These are phyloP conservation scores for Pygoscelis antarcticus DNA, from an alignment of 2,113 vertebrate genomes.

Conservation along the genomic window DNA sequence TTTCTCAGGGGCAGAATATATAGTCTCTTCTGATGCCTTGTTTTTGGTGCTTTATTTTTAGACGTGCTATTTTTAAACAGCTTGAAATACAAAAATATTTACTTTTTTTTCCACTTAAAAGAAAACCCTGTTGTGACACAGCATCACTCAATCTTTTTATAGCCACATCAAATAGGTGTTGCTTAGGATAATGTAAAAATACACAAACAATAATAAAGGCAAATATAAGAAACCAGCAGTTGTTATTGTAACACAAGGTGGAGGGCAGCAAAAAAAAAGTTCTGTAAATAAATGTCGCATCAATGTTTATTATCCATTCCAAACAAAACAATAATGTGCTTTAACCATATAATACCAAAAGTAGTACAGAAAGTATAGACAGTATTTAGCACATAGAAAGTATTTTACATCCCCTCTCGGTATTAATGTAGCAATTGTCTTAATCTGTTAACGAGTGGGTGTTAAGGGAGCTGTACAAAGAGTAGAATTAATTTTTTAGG, in stretches of 20 bases:
- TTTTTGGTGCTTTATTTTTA: slow-evolving; percentile 43
- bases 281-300: neutral
- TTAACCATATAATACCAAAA: neutral
- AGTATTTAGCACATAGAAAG: neutral
- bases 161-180: slow-evolving; percentile 26
- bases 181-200: slow-evolving; percentile 32
- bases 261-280: neutral
- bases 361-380: neutral
- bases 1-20: neutral
- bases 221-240: neutral
- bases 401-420: neutral
- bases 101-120: neutral
- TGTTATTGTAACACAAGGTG: neutral
- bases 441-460: neutral
- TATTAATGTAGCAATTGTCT: neutral
- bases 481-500: neutral
- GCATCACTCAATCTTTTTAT: slow-evolving; percentile 48
- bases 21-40: neutral
- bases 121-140: slow-evolving; percentile 50
- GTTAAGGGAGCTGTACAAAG: neutral
- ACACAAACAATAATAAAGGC: neutral
- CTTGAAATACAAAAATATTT: slow-evolving; percentile 46
- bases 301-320: neutral
- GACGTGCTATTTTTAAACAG: neutral
- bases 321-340: neutral